A percentile compares a stretch with the other conserved stretches of the same genome.
Evolutionary conservation across 2,113 vertebrate genomes (phyloP).

Genomic region (Cnemophilus loriae): DNA sequence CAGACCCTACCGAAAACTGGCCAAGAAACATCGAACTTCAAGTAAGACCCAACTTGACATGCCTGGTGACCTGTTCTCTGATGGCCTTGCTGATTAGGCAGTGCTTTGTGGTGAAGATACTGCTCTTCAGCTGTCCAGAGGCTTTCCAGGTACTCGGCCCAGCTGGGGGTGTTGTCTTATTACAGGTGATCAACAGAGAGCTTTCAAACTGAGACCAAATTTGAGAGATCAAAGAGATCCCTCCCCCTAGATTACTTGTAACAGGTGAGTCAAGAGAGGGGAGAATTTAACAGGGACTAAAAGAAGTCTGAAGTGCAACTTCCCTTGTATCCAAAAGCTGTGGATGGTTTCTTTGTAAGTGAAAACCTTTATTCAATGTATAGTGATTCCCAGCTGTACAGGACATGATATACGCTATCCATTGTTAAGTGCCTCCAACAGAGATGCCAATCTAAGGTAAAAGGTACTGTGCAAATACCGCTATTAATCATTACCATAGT

Average conservation of each 20-base stretch:
- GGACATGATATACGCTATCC: neutral
- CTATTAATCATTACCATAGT: neutral
- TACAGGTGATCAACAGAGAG: neutral
- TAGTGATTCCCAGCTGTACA: neutral
- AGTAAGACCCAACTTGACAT: neutral
- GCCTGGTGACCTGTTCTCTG: neutral
- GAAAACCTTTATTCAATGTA: neutral
- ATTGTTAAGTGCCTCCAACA: neutral
- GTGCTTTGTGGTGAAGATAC: neutral
- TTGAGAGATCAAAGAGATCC: neutral
- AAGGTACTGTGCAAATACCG: conserved; percentile 1
- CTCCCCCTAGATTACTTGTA: neutral
- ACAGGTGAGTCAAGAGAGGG: neutral
- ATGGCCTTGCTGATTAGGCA: neutral
- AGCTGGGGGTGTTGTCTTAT: neutral
- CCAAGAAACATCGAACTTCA: neutral
- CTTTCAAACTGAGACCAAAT: neutral
- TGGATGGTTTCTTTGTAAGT: neutral
- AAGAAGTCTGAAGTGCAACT: neutral
- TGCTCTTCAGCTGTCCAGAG: neutral
- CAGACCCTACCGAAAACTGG: neutral
- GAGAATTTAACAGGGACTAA: neutral
- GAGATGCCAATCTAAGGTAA: neutral
- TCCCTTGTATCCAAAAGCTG: neutral
- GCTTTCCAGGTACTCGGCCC: neutral